Percentiles rank a stretch among this genome's conserved stretches.
Evolutionary conservation across 2,113 vertebrate genomes (phyloP).

Genomic region (Nothocercus julius): DNA sequence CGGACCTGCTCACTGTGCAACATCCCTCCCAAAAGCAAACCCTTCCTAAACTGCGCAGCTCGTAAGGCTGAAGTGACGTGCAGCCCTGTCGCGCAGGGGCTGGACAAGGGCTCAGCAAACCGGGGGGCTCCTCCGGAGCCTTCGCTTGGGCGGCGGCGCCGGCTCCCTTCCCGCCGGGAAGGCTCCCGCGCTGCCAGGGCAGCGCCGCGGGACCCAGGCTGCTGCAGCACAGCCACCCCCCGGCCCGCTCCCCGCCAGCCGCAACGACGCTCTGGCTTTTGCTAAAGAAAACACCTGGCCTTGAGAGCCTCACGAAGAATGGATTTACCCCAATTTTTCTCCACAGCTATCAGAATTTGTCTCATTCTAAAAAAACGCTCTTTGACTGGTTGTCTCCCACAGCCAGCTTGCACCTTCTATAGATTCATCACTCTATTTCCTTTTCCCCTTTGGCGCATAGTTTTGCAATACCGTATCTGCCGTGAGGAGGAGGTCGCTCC

Average conservation of each 20-base stretch:
- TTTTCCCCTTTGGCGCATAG: not conserved
- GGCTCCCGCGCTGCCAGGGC: not conserved
- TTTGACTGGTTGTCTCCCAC: not conserved
- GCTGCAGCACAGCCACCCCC: too few relatives aligned
- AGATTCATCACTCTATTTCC: rapidly evolving
- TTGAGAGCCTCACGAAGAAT: not conserved
- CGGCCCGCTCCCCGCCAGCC: not conserved
- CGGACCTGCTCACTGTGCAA: not conserved
- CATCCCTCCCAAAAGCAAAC: rapidly evolving
- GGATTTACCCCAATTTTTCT: not conserved
- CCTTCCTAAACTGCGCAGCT: not conserved
- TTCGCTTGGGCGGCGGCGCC: rapidly evolving
- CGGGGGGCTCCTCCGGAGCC: not conserved
- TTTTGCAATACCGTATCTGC: not conserved
- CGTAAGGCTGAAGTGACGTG: too few relatives aligned
- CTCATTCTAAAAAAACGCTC: not conserved
- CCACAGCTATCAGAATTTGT: not conserved
- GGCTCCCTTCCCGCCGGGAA: rapidly evolving
- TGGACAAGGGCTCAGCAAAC: rapidly evolving
- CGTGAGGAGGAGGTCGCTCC: not conserved
- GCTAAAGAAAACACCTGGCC: not conserved
- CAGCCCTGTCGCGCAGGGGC: not conserved
- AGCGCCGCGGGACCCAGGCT: not conserved
- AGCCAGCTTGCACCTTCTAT: not conserved
- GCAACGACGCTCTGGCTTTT: not conserved